phyloP scores from a whole-genome alignment of 2,888 invertebrate species.

The Steinernema hermaphroditum region DNA sequence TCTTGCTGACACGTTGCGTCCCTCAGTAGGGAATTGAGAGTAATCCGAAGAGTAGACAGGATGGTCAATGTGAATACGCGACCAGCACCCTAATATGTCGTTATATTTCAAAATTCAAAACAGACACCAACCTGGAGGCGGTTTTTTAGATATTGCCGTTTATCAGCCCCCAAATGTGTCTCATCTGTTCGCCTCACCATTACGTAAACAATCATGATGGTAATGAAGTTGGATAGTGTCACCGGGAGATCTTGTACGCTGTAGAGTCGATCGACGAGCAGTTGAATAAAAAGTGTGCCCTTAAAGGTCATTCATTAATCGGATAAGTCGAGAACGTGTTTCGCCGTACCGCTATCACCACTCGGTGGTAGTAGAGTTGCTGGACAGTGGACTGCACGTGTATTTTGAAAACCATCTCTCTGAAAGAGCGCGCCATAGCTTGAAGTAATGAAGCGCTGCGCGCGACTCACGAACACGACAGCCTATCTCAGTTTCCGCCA shows the following conservation, averaged over 20 bases:
- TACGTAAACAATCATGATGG: not conserved
- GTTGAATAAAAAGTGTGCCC: not conserved
- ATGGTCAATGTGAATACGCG: not conserved
- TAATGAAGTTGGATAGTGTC: not conserved
- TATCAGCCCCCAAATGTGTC: not conserved
- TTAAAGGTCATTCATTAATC: not conserved
- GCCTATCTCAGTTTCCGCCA: too few relatives aligned
- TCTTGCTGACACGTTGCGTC: not conserved
- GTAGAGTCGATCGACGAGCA: not conserved
- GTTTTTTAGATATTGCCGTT: not conserved
- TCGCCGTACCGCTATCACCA: not conserved
- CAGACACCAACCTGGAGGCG: not conserved
- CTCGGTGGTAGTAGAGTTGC: slow-evolving; percentile 5
- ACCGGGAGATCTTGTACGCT: not conserved
- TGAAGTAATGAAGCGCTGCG: too few relatives aligned
- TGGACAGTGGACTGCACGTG: not conserved
- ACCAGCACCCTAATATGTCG: not conserved
- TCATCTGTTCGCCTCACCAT: not conserved
- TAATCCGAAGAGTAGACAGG: not conserved
- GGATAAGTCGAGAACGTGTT: not conserved
- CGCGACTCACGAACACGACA: too few relatives aligned
- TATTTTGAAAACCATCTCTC: not conserved
- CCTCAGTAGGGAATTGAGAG: not conserved
- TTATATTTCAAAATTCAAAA: not conserved
- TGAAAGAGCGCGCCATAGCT: too few relatives aligned